A percentile compares a stretch with the other conserved stretches of the same genome.
phyloP scores from a whole-genome alignment of 2,888 invertebrate species.

The Pandemis heparana region DNA sequence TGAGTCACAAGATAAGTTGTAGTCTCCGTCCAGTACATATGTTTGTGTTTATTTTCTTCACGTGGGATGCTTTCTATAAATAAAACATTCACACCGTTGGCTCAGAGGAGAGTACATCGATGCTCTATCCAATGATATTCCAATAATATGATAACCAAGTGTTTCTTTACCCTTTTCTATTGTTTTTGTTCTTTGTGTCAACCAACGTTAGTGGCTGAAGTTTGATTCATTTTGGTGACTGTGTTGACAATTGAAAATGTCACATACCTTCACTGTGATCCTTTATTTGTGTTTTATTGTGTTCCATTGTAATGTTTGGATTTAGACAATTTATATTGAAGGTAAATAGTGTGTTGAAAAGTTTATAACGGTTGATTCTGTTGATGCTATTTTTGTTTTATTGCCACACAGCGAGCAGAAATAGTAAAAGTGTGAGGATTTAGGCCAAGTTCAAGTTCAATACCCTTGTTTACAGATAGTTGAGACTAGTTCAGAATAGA shows the following conservation, averaged over 20 bases:
- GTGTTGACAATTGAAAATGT: conserved; percentile 58
- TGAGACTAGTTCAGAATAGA: background rate
- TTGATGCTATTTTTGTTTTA: conserved; percentile 38
- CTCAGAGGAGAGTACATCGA: conserved; percentile 41
- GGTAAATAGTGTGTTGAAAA: conserved; percentile 53
- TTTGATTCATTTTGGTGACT: conserved; percentile 46
- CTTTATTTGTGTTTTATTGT: conserved; percentile 48
- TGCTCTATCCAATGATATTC: conserved; percentile 30
- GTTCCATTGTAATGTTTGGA: conserved; percentile 65
- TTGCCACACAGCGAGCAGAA: conserved; percentile 22
- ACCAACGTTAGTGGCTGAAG: conserved; percentile 46
- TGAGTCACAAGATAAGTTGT: conserved; percentile 17
- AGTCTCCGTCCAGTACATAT: conserved; percentile 47
- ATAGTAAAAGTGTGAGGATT: conserved; percentile 32
- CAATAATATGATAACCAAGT: conserved; percentile 35
- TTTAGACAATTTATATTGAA: conserved; percentile 68
- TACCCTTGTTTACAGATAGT: conserved; percentile 5
- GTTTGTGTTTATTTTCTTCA: conserved; percentile 65
- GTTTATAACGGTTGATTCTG: conserved; percentile 13
- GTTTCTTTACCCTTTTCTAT: conserved; percentile 34
- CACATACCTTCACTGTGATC: conserved; percentile 46
- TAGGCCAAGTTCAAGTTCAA: conserved; percentile 42
- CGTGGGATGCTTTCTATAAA: conserved; percentile 77
- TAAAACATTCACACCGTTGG: conserved; percentile 65
- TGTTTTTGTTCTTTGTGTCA: conserved; percentile 45